These are phyloP conservation scores for Chanos chanos DNA, from an alignment of 2,797 vertebrate species.

Conservation along the genomic window DNA sequence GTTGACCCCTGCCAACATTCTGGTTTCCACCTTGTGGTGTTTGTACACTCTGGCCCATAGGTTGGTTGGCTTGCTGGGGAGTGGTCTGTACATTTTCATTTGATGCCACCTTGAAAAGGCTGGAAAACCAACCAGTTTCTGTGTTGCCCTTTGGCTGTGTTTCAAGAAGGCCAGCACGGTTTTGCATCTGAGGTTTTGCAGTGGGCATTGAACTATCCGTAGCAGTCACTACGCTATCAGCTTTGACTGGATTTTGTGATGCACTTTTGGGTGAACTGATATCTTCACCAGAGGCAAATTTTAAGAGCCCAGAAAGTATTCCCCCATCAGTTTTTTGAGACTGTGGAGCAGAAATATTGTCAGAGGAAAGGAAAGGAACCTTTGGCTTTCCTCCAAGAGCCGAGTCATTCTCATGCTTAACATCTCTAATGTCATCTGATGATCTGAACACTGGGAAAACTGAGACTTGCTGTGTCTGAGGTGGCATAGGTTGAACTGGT, in stretches of 20 bases:
- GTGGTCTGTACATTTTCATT: constrained; percentile 33
- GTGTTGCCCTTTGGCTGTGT: constrained; percentile 44
- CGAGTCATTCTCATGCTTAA: constrained; percentile 53
- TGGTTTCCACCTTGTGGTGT: constrained; percentile 46
- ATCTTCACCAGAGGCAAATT: constrained; percentile 67
- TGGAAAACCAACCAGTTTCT: constrained; percentile 71
- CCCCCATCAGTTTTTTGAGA: constrained; percentile 56
- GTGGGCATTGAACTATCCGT: constrained; percentile 4
- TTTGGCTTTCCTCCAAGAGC: constrained; percentile 66
- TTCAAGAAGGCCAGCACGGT: constrained; percentile 6
- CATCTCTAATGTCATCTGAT: constrained; percentile 61
- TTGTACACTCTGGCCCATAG: constrained; percentile 13
- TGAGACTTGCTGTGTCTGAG: constrained; percentile 60
- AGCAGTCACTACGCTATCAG: constrained; percentile 33
- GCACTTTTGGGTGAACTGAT: constrained; percentile 43
- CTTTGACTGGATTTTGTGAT: constrained; percentile 28
- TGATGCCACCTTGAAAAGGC: constrained; percentile 56
- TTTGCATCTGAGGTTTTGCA: constrained; percentile 24
- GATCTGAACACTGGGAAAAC: constrained; percentile 72
- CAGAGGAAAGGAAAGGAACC: constrained; percentile 72
- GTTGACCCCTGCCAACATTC: constrained; percentile 34
- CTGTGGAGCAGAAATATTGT: constrained; percentile 63
- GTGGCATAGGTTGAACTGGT: constrained; percentile 58
- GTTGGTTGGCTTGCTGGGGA: constrained; percentile 2
- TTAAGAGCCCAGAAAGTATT: constrained; percentile 63